Evolutionary conservation across 2,888 invertebrate genomes (phyloP), one percentile per base, ranked within the genome.

Genomic region (Sarcophaga carnaria): DNA sequence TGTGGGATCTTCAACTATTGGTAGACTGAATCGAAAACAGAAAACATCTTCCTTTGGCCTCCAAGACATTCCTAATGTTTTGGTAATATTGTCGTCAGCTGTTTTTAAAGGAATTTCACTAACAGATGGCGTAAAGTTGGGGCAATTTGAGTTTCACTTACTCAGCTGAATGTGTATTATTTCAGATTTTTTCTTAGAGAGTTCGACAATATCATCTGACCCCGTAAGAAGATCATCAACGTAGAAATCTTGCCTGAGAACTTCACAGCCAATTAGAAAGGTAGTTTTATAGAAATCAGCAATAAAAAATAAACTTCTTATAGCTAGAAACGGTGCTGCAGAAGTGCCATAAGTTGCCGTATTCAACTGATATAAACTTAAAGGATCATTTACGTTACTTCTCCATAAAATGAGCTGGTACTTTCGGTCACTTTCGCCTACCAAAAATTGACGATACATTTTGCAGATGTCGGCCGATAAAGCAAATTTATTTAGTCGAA

Each of bases 401-500:
- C 86, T 77, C 83, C 83, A 88, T 1, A 88, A 47, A 11, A 81
- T 80, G 1, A 75, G 62, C 59, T 88, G 86, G n/a, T 69, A 86
- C 3, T 71, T 81, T 0, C 78, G 69, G 25, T 85, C 75, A 3
- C 11, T 17, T 49, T 75, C 76, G 8, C 82, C 22, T 4, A 88
- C 63, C 3, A 80, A 54, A 11, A 85, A 64, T 49, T 85, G 79
- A 0, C 83, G 59, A 59, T 85, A 88, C 82, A 85, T 78, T 47
- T 78, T 83, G 17, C 77, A 77, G 1, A 85, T 79, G 12, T 85
- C 81, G 1, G 85, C 83, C 6, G 64, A 78, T 2, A 87, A n/a
- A 5, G 79, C 82, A 8, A 60, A 77, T 74, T 77, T 77, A 22
- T 85, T 12, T 10, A 88, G 45, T 3, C 83, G 86, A 79, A 79